Evolutionary conservation across 2,113 vertebrate species (phyloP).

Genomic region (Elaphurus davidianus): DNA sequence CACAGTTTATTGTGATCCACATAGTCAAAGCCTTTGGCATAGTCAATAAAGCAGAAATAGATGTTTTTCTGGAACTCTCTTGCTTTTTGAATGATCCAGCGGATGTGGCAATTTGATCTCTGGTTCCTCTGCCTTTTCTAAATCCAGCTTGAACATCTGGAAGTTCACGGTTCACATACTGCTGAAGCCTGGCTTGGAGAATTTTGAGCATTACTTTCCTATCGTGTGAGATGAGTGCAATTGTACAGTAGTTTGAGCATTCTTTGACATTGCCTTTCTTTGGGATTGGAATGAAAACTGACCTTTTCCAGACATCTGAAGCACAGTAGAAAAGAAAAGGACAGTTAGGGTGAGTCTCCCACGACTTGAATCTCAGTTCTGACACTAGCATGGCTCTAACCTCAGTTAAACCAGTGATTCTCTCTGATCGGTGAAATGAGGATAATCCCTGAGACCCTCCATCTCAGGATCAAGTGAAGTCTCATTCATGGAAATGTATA

Average conservation of each 20-base stretch:
- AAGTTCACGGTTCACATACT: fast-evolving
- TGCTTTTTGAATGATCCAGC: fast-evolving
- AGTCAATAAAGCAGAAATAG: not conserved
- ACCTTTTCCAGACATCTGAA: not conserved
- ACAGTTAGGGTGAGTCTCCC: too few relatives aligned
- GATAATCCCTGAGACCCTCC: too few relatives aligned
- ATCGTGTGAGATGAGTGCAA: not conserved
- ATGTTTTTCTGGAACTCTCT: not conserved
- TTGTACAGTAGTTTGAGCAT: not conserved
- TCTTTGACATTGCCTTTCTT: not conserved
- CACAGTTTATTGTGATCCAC: not conserved
- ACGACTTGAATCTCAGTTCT: too few relatives aligned
- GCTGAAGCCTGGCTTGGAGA: not conserved
- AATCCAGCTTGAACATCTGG: not conserved
- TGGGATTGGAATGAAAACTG: not conserved
- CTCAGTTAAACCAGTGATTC: too few relatives aligned
- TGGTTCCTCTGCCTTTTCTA: not conserved
- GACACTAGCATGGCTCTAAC: too few relatives aligned
- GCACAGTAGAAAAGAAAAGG: too few relatives aligned
- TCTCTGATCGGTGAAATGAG: too few relatives aligned
- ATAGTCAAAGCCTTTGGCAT: not conserved
- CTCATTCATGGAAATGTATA: too few relatives aligned
- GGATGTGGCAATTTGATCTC: not conserved
- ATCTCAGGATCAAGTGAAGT: too few relatives aligned
- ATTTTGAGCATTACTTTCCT: not conserved